Evolutionary conservation across 2,797 vertebrate species (phyloP).

Genomic region (Peromyscus eremicus): DNA sequence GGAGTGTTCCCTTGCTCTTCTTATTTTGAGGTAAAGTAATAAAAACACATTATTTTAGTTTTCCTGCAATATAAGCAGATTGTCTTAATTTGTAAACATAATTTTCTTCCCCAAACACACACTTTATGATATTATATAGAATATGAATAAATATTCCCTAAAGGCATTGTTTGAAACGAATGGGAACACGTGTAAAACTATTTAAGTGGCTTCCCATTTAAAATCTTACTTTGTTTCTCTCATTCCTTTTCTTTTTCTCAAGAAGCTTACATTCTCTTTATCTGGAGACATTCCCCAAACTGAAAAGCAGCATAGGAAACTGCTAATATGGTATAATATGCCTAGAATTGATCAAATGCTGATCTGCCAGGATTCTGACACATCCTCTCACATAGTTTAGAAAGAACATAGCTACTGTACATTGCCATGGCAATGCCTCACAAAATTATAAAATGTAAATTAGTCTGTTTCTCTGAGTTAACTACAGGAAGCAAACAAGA

Average conservation of each 20-base stretch:
- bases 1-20: background rate
- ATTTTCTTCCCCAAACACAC: background rate
- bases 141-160: background rate
- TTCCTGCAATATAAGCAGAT: background rate
- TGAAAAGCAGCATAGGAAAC: background rate
- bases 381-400: background rate
- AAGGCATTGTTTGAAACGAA: background rate
- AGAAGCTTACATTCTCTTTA: background rate
- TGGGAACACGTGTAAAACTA: background rate
- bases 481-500: background rate
- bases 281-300: background rate
- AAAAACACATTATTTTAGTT: constrained; percentile 17
- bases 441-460: background rate
- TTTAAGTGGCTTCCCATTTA: background rate
- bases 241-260: background rate
- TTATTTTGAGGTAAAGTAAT: constrained; percentile 27
- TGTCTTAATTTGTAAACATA: background rate
- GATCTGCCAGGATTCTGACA: background rate
- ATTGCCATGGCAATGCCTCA: background rate
- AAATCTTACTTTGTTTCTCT: background rate
- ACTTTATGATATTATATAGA: background rate
- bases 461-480: background rate
- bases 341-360: background rate
- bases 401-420: background rate
- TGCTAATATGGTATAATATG: background rate